Evolutionary conservation across 92 coral and sea anemone species (phyloP), one percentile per base, ranked within the genome.

Genomic region (Scolanthus callimorphus): DNA sequence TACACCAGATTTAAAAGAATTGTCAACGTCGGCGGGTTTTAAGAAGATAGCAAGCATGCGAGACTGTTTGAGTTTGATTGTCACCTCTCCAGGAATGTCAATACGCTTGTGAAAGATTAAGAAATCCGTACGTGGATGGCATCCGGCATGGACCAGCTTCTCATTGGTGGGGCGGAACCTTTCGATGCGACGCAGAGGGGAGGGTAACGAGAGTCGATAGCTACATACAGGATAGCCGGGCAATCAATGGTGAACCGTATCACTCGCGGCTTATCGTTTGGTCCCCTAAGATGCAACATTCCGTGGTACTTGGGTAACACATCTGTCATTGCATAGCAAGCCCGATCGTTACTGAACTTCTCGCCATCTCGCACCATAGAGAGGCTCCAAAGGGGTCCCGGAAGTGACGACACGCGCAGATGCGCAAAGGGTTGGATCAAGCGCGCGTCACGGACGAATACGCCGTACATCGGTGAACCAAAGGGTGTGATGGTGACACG

Each of bases 311-410:
- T 86, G 48, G 97, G 85, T 0, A 95, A 90, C 29, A 90, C 67
- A 58, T 90, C 89, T 20, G 49, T 75, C 87, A 90, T 90, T 22
- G 41, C 45, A 49, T 86, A 86, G 56, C 95, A 85, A 11, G 11
- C 45, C 30, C 97, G 89, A 46, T 90, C 74, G 8, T 94, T 81
- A 68, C 90, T 82, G 69, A 85, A 90, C 66, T 90, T 90, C 54
- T 90, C 97, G 6, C 97, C 97, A 2, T 85, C 84, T 59, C 90
- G 80, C 0, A 90, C 87, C 86, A 82, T 90, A 67, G 95, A 81
- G 29, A 85, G 66, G 44, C 74, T 73, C 24, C 86, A 67, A 2
- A 55, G 69, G 17, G 74, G 30, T 27, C 49, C 60, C 29, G 63
- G 55, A 29, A 80, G 67, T 34, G 41, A 34, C 2, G 75, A 56